Percentiles rank a stretch among this genome's conserved stretches.
Evolutionary conservation across 2,113 vertebrate species (phyloP).

Genomic region (Australoheros scitulus): DNA sequence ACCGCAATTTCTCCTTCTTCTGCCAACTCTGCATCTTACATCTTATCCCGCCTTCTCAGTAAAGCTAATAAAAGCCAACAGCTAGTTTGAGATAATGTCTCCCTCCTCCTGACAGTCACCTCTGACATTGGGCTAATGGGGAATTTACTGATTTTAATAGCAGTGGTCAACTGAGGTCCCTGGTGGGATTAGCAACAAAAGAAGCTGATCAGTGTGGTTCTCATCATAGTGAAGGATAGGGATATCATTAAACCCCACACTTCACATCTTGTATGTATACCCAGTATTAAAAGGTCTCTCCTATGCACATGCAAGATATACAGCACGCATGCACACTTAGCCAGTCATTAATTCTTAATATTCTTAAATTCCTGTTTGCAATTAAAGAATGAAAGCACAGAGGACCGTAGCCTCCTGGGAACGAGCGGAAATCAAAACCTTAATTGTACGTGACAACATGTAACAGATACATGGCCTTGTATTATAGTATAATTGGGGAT

Average conservation of each 20-base stretch:
- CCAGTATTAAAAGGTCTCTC: background rate
- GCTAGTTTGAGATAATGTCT: constrained; percentile 54
- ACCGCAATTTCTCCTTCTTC: background rate
- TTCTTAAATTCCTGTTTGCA: constrained; percentile 67
- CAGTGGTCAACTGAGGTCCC: constrained; percentile 66
- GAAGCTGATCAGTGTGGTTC: constrained; percentile 53
- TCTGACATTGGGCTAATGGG: constrained; percentile 72
- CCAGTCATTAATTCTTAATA: constrained; percentile 63
- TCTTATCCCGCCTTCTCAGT: constrained; percentile 18
- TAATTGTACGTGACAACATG: constrained; percentile 67
- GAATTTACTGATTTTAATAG: constrained; percentile 78
- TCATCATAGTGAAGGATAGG: constrained; percentile 19
- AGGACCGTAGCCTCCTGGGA: constrained; percentile 59
- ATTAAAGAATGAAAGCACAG: constrained; percentile 67
- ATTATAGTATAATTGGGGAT: constrained; percentile 58
- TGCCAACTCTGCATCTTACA: background rate
- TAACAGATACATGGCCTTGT: constrained; percentile 49
- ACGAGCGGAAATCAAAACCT: constrained; percentile 56
- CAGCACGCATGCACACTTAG: constrained; percentile 22
- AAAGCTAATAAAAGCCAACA: constrained; percentile 54
- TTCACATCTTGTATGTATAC: background rate
- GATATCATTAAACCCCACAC: constrained; percentile 51
- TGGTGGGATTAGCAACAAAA: constrained; percentile 66
- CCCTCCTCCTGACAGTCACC: constrained; percentile 70
- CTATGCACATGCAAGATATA: background rate